These are phyloP conservation scores for Drosophila nannoptera DNA, from an alignment of 1,140 invertebrate genomes.

Conservation along the genomic window DNA sequence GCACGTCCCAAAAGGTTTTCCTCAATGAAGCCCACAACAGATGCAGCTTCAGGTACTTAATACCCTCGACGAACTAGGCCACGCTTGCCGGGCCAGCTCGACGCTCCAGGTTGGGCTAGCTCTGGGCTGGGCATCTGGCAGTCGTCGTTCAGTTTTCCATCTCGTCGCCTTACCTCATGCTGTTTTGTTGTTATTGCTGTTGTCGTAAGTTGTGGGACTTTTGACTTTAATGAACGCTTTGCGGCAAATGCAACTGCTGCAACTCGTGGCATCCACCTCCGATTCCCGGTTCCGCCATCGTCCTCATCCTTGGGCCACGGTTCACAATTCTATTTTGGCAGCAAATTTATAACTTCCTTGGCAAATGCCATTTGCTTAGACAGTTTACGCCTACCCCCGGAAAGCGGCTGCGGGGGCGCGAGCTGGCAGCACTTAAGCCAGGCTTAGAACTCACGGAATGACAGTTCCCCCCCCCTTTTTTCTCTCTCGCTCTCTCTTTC, in stretches of 20 bases:
- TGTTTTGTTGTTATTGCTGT: slow-evolving; percentile 29
- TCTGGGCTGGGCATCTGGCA: neutral
- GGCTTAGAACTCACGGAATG: slow-evolving; percentile 57
- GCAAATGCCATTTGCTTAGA: slow-evolving; percentile 68
- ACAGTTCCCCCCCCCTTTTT: slow-evolving; percentile 12
- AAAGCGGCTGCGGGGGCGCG: slow-evolving; percentile 39
- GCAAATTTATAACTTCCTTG: slow-evolving; percentile 76
- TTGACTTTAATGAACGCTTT: slow-evolving; percentile 69
- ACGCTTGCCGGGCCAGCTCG: no score
- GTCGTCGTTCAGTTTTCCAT: neutral
- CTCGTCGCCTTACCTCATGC: slow-evolving; percentile 3
- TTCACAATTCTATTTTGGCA: slow-evolving; percentile 71
- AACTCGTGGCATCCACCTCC: slow-evolving; percentile 2
- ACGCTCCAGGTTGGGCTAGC: no score
- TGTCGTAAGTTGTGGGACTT: slow-evolving; percentile 44
- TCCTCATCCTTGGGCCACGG: neutral
- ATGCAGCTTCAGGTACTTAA: slow-evolving; percentile 14
- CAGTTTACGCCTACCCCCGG: slow-evolving; percentile 69
- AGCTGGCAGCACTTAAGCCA: slow-evolving; percentile 52
- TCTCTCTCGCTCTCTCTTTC: neutral
- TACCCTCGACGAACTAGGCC: slow-evolving; percentile 18
- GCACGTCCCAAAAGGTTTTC: slow-evolving; percentile 64
- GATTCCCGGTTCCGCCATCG: neutral
- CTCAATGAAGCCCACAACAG: slow-evolving; percentile 57
- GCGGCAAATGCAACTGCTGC: slow-evolving; percentile 33